phyloP scores from a whole-genome alignment of 92 coral and sea anemone genomes.

The Blastomussa wellsi region DNA sequence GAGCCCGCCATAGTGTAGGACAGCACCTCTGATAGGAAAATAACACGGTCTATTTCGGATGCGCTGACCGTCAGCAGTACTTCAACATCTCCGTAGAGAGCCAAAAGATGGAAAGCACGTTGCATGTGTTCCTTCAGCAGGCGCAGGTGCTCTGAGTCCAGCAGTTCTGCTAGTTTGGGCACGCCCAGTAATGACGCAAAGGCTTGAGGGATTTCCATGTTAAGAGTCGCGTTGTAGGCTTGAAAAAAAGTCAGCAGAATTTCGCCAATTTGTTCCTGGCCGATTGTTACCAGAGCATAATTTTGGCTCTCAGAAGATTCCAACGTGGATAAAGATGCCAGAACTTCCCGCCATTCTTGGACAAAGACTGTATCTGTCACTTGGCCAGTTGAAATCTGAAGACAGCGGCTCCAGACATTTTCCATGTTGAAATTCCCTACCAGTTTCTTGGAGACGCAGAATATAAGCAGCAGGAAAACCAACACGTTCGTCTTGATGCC shows the following conservation, averaged over 20 bases:
- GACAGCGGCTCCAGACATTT: slow-evolving; percentile 42
- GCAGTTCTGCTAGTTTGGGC: slow-evolving; percentile 65
- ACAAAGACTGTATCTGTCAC: slow-evolving; percentile 30
- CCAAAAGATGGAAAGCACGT: slow-evolving; percentile 88
- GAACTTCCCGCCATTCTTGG: slow-evolving; percentile 51
- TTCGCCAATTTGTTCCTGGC: slow-evolving; percentile 68
- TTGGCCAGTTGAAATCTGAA: slow-evolving; percentile 48
- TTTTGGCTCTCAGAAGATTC: background rate
- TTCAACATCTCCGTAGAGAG: slow-evolving; percentile 77
- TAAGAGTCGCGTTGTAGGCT: slow-evolving; percentile 55
- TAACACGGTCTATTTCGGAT: slow-evolving; percentile 76
- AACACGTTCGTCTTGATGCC: slow-evolving; percentile 78
- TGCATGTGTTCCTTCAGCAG: slow-evolving; percentile 92
- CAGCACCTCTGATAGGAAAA: slow-evolving; percentile 70
- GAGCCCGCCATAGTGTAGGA: slow-evolving; percentile 81
- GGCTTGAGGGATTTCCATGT: slow-evolving; percentile 57
- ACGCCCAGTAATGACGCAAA: slow-evolving; percentile 72
- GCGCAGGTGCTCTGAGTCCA: slow-evolving; percentile 68
- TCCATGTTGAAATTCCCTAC: slow-evolving; percentile 54
- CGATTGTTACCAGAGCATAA: slow-evolving; percentile 26
- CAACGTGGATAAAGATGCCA: slow-evolving; percentile 4
- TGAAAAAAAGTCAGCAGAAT: slow-evolving; percentile 78
- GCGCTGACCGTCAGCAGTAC: slow-evolving; percentile 73
- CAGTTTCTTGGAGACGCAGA: slow-evolving; percentile 61
- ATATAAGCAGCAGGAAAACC: slow-evolving; percentile 71